Conservation (phyloP, 2,113 vertebrate species). For the Oncorhynchus tshawytscha region DNA sequence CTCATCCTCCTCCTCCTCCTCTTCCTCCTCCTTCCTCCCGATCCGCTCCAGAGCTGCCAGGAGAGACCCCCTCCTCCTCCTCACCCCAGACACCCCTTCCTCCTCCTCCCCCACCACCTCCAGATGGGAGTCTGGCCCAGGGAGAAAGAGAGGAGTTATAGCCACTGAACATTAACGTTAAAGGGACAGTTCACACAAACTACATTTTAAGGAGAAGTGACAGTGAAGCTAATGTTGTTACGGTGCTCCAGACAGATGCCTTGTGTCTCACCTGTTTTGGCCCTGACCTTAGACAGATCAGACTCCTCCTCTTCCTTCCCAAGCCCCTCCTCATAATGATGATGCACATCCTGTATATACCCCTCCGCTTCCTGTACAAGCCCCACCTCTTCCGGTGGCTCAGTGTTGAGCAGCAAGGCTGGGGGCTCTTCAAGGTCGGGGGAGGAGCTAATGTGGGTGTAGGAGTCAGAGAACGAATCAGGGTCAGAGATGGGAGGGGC, state of each 20-base stretch:
- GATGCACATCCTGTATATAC: constrained; percentile 11
- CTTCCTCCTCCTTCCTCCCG: constrained; percentile 60
- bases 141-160: not conserved
- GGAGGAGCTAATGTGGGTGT: constrained; percentile 57
- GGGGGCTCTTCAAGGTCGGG: constrained; percentile 47
- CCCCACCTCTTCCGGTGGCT: constrained; percentile 53
- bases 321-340: constrained; percentile 13
- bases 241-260: not conserved
- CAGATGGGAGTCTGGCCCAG: constrained; percentile 32
- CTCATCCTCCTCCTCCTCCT: constrained; percentile 56
- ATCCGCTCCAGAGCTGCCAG: constrained; percentile 61
- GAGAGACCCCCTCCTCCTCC: constrained; percentile 59
- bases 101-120: constrained; percentile 30
- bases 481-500: constrained; percentile 36
- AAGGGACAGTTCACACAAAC: constrained; percentile 27
- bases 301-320: constrained; percentile 47
- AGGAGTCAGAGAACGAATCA: constrained; percentile 68
- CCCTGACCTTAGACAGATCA: constrained; percentile 39
- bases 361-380: constrained; percentile 25
- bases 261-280: constrained; percentile 57
- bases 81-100: constrained; percentile 49
- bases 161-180: not conserved
- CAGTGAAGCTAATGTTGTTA: not conserved
- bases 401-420: constrained; percentile 36
- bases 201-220: not conserved